phyloP scores from a whole-genome alignment of 2,113 vertebrate genomes.

The Pagrus major region DNA sequence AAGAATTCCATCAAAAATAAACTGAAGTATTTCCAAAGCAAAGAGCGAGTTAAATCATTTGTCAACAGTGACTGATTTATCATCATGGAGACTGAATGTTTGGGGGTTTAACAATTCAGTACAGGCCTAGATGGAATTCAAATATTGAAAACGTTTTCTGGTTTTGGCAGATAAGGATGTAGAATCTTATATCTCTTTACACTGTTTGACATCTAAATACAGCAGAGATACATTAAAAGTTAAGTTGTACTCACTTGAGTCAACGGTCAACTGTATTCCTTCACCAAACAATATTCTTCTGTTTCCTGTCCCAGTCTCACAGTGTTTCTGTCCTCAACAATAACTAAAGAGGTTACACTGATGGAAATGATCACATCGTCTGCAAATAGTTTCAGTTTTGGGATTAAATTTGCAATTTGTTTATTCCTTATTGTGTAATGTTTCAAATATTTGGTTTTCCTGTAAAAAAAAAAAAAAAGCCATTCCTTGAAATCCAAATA shows the following conservation, averaged over 20 bases:
- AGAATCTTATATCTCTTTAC: not conserved
- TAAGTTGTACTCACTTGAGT: constrained; percentile 24
- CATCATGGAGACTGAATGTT: not conserved
- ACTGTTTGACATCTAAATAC: not conserved
- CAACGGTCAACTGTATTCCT: constrained; percentile 21
- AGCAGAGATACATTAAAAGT: not conserved
- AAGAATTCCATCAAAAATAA: not conserved
- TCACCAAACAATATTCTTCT: not conserved
- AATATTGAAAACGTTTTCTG: not conserved
- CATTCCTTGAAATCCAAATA: not conserved
- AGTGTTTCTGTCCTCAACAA: not conserved
- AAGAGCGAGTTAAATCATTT: not conserved
- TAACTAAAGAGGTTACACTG: not conserved
- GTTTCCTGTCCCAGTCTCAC: constrained; percentile 14
- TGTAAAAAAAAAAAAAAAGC: too few species aligned
- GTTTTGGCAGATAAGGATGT: too few species aligned
- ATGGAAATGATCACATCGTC: not conserved
- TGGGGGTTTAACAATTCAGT: not conserved
- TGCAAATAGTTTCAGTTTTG: not conserved
- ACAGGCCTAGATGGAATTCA: not conserved
- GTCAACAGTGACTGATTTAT: not conserved
- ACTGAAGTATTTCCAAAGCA: not conserved
- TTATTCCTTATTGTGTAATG: not conserved
- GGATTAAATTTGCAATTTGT: not conserved
- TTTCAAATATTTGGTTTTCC: not conserved